Evolutionary conservation across 2,888 invertebrate genomes (phyloP).

Genomic region (Azorinus chamasolen): DNA sequence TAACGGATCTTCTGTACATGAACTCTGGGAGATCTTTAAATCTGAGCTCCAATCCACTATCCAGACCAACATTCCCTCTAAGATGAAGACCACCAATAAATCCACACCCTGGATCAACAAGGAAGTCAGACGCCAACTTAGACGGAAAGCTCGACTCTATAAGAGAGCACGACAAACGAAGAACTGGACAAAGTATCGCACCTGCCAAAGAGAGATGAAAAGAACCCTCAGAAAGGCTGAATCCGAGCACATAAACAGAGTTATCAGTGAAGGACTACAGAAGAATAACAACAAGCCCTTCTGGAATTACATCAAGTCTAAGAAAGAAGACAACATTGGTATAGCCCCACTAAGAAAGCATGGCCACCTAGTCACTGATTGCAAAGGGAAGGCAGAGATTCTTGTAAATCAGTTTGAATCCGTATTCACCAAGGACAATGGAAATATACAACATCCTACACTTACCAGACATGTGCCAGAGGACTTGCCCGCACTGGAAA

Average conservation of each 20-base stretch:
- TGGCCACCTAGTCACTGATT: background rate
- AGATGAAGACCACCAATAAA: slow-evolving; percentile 3
- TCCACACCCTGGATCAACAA: slow-evolving; percentile 16
- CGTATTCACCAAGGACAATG: slow-evolving; percentile 33
- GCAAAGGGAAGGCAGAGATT: slow-evolving; percentile 30
- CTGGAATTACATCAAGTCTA: too few species aligned
- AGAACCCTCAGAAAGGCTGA: background rate
- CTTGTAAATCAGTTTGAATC: slow-evolving; percentile 43
- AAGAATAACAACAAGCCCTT: background rate
- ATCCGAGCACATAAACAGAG: background rate
- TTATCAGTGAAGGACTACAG: background rate
- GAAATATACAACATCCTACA: background rate
- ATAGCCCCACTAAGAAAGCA: background rate
- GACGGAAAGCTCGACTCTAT: slow-evolving; percentile 1
- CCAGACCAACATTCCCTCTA: slow-evolving; percentile 7
- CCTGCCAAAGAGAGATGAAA: background rate
- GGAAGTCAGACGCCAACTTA: background rate
- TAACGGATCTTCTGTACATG: background rate
- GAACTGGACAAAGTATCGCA: background rate
- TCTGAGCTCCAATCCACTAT: background rate
- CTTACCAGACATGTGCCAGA: slow-evolving; percentile 12
- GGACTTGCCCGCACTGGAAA: slow-evolving; percentile 12
- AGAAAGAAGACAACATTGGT: background rate
- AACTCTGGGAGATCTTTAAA: slow-evolving; percentile 28
- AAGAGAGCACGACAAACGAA: background rate